Base-by-base conservation (phyloP, 1,140 invertebrate genomes). In the Drosophila nigrodunni region DNA sequence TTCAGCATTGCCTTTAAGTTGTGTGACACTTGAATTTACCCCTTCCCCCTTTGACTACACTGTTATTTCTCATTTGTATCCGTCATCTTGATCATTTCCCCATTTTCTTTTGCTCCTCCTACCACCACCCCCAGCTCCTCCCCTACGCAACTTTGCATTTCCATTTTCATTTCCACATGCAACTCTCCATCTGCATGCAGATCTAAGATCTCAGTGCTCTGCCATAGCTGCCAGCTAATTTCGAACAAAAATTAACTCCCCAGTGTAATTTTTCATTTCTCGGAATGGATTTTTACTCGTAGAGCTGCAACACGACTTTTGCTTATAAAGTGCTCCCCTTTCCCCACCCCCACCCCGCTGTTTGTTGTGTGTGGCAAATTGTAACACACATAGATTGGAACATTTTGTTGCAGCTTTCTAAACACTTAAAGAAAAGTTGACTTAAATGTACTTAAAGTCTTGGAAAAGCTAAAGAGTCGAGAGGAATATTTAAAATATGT, bases 251-350 rank as follows among this genome's bases (percentile, higher is more conserved):
- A 88, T 88, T 89, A 89, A 85, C 85, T 88, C 78, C 67, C 82
- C 69, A 88, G 80, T 75, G 82, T 89, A 88, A 88, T 88, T 88
- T 89, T 88, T 88, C 85, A 89, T 89, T 88, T 88, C 85, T 88
- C 59, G 74, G 85, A 89, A 89, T 89, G 77, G 64, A 68, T 82
- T 88, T 30, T 76, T 70, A 50, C 57, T 73, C 44, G 69, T 68
- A 50, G 44, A 46, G 61, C 75, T 52, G 68, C 77, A 82, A 79
- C 68, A 83, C 83, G 66, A 79, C 65, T 70, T 70, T 30, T 82
- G 61, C 50, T 44, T 73, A 64, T 64, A 64, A 52, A 64, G 37
- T 52, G 49, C 61, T 30, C 43, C n/a, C 39, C 39, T 11, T 44
- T 55, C 54, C 3, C 34, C 15, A 30, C 34, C 41, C 9, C 25